Evolutionary conservation across 2,888 invertebrate species (phyloP), one percentile per base, ranked within the genome.

Genomic region (Tortricodes alternella): DNA sequence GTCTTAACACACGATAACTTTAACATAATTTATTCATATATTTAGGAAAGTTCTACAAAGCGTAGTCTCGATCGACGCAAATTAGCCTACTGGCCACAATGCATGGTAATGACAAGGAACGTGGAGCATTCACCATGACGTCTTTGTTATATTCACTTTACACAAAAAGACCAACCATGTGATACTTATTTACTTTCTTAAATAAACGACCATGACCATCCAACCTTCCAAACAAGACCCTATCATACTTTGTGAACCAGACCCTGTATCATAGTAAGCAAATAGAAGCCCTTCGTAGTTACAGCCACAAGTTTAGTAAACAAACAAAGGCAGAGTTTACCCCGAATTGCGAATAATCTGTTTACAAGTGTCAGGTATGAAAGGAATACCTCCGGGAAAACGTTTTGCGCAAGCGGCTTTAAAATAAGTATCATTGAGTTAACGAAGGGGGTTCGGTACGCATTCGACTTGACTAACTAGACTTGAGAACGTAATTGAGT

Each of bases 21-120:
- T n/a, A 4, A 29, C 29, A 9, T n/a, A n/a, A 11, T n/a, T 29
- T n/a, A n/a, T n/a, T 9, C 29, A 29, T 29, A 29, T 29, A 9
- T 9, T 29, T 29, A 9, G 3, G 4, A 11, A 29, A 29, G n/a
- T 11, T 8, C 29, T n/a, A 29, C n/a, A 29, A 27, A 48, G 34
- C 41, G 35, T 24, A 46, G 46, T 21, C 38, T 43, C 41, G 43
- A 35, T 52, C 18, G n/a, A 53, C 53, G 27, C 15, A 43, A 41
- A 55, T 55, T 55, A 55, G 27, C 55, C 41, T 35, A 43, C 41
- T 48, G 41, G 48, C 48, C 46, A 19, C 41, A 35, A 34, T 16
- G 55, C 48, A 49, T 55, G 35, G 24, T 48, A 55, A 49, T 55
- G 48, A 55, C 41, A 48, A 41, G 55, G 35, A 37, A n/a, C n/a